A percentile compares a stretch with the other conserved stretches of the same genome.
phyloP scores from a whole-genome alignment of 2,113 vertebrate species.

The Paracanthobrama guichenoti region DNA sequence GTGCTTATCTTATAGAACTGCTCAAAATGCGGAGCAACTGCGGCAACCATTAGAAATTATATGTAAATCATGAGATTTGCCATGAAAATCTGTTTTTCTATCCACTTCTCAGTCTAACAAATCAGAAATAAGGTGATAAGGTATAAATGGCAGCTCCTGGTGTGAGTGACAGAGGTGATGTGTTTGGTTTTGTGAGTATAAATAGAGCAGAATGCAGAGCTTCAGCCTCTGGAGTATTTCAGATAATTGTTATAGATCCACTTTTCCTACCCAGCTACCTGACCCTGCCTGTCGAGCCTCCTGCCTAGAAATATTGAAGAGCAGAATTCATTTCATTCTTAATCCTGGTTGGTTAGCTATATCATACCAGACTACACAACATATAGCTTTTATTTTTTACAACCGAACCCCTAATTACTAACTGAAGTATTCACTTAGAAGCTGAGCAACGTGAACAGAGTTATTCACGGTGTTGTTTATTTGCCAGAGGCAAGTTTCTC shows the following conservation, averaged over 20 bases:
- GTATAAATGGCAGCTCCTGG: constrained; percentile 28
- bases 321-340: constrained; percentile 9
- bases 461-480: constrained; percentile 5
- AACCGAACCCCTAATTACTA: constrained; percentile 22
- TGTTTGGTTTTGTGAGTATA: constrained; percentile 15
- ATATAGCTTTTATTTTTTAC: background rate
- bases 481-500: background rate
- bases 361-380: background rate
- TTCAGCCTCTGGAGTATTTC: constrained; percentile 45
- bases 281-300: constrained; percentile 26
- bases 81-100: background rate
- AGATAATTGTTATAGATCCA: constrained; percentile 58
- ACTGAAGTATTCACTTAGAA: constrained; percentile 17
- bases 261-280: constrained; percentile 28
- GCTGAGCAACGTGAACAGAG: background rate
- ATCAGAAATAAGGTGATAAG: constrained; percentile 28
- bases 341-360: background rate
- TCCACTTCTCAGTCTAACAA: background rate
- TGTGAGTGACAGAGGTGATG: background rate
- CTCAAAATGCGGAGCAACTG: background rate
- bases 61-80: background rate
- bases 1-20: background rate
- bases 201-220: constrained; percentile 29
- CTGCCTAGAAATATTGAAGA: constrained; percentile 19
- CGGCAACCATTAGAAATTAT: background rate